These are phyloP conservation scores for Coendou prehensilis DNA, from an alignment of 2,797 vertebrate genomes.

Conservation along the genomic window DNA sequence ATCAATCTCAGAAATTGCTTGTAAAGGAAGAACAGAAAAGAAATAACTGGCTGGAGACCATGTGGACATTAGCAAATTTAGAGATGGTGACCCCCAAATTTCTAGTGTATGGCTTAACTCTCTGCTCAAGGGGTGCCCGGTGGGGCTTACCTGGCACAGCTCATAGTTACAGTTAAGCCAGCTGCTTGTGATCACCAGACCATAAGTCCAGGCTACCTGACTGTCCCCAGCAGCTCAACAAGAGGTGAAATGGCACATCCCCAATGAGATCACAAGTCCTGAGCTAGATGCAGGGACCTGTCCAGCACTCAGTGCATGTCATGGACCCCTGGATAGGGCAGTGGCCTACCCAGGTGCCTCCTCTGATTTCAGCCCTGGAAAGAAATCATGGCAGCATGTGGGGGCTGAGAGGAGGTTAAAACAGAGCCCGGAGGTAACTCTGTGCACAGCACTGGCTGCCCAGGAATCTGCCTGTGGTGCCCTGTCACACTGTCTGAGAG, in stretches of 20 bases:
- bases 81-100: neutral
- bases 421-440: constrained; percentile 69
- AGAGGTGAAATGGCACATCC: constrained; percentile 80
- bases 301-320: constrained; percentile 69
- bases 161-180: neutral
- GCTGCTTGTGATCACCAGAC: neutral
- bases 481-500: neutral
- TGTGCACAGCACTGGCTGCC: neutral
- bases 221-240: constrained; percentile 56
- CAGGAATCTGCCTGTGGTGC: neutral
- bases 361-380: neutral
- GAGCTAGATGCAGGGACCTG: constrained; percentile 71
- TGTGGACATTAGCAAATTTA: neutral
- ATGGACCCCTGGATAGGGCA: constrained; percentile 25
- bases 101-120: neutral
- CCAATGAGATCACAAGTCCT: constrained; percentile 81
- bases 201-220: neutral
- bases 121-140: neutral
- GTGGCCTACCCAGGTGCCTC: neutral
- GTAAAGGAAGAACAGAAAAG: neutral
- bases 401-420: constrained; percentile 39
- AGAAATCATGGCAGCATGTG: neutral
- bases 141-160: neutral
- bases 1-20: neutral
- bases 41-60: neutral